Evolutionary conservation across 1,140 invertebrate species (phyloP).

Genomic region (Cydia amplana): DNA sequence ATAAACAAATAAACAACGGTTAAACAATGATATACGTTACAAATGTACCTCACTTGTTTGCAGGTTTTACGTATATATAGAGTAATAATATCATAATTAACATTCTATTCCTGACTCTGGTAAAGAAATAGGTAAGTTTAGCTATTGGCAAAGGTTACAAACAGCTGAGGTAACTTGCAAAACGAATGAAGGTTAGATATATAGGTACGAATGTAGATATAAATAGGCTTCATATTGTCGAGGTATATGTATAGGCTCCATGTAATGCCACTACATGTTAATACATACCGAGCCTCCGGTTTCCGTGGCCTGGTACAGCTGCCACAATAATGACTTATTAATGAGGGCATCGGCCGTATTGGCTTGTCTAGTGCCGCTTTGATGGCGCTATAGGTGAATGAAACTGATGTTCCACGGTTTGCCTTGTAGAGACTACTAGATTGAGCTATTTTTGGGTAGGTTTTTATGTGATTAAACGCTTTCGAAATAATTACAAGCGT

Average conservation of each 20-base stretch:
- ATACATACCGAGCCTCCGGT: constrained; percentile 72
- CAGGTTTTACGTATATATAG: background rate
- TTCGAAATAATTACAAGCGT: no score
- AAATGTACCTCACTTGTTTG: background rate
- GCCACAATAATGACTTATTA: constrained; percentile 74
- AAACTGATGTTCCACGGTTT: background rate
- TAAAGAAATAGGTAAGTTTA: background rate
- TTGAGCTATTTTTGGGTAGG: no score
- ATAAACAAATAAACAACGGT: background rate
- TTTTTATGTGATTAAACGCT: no score
- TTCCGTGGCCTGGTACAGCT: constrained; percentile 78
- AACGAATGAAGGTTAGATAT: constrained; percentile 15
- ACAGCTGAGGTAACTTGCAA: constrained; percentile 1
- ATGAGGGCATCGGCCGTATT: constrained; percentile 55
- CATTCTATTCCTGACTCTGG: background rate
- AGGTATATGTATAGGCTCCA: constrained; percentile 14
- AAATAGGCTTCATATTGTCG: constrained; percentile 40
- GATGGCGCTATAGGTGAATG: constrained; percentile 20
- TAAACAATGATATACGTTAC: background rate
- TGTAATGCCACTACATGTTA: constrained; percentile 37
- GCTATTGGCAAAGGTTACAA: background rate
- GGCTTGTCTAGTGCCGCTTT: constrained; percentile 33
- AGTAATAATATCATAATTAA: background rate
- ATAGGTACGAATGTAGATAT: constrained; percentile 32
- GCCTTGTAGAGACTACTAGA: background rate